Percentiles rank a stretch among this genome's conserved stretches.
These are phyloP conservation scores for Morone chrysops DNA, from an alignment of 2,113 vertebrate species.

Conservation along the genomic window DNA sequence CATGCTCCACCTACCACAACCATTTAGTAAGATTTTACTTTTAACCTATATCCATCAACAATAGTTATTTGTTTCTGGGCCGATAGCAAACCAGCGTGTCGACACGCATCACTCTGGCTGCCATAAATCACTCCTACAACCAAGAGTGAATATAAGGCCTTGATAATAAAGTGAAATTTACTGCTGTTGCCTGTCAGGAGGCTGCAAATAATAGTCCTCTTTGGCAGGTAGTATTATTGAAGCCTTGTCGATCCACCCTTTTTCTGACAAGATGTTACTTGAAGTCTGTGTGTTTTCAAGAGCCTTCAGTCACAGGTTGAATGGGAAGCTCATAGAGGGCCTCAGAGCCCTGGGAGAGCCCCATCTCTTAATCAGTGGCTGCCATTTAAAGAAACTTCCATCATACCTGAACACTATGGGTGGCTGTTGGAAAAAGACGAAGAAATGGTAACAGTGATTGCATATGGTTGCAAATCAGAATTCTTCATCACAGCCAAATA, in stretches of 20 bases:
- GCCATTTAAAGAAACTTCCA: conserved; percentile 68
- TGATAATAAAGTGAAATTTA: conserved; percentile 78
- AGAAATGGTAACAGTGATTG: neutral
- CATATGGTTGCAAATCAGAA: neutral
- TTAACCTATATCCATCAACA: conserved; percentile 43
- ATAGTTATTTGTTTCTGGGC: too few species aligned
- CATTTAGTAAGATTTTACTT: conserved; percentile 25
- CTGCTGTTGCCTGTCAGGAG: conserved; percentile 67
- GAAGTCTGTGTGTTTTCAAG: conserved; percentile 69
- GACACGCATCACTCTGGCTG: conserved; percentile 37
- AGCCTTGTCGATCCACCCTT: conserved; percentile 76
- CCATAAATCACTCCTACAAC: conserved; percentile 70
- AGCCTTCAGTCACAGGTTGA: conserved; percentile 61
- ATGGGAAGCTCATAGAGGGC: conserved; percentile 40
- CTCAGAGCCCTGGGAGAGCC: conserved; percentile 36
- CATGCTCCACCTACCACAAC: neutral
- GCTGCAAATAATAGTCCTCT: conserved; percentile 71
- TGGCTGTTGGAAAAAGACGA: conserved; percentile 45
- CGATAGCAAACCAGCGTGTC: conserved; percentile 34
- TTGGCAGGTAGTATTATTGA: conserved; percentile 81
- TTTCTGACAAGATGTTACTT: conserved; percentile 84
- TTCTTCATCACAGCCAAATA: neutral
- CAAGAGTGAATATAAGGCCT: conserved; percentile 44
- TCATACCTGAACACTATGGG: conserved; percentile 69
- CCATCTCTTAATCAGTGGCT: conserved; percentile 69